A percentile compares a stretch with the other conserved stretches of the same genome.
Evolutionary conservation across 2,113 vertebrate genomes (phyloP).

Genomic region (Microcebus lehilahytsara): DNA sequence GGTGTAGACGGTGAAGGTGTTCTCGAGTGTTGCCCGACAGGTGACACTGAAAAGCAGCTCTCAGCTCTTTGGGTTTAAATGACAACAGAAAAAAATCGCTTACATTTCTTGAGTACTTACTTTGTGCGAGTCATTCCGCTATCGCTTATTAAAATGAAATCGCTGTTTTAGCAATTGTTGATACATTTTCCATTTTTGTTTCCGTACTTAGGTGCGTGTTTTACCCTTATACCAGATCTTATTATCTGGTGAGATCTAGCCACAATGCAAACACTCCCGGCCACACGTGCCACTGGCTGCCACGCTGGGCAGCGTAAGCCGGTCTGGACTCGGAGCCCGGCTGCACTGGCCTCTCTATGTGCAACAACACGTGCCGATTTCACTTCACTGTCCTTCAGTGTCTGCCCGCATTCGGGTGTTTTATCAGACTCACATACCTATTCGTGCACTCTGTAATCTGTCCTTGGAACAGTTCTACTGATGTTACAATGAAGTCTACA

Average conservation of each 20-base stretch:
- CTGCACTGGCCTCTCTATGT: not conserved
- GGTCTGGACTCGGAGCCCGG: not conserved
- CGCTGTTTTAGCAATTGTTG: not conserved
- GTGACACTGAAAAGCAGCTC: not conserved
- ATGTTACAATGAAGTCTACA: not conserved
- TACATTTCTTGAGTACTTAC: not conserved
- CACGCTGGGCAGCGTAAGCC: not conserved
- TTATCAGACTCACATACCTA: not conserved
- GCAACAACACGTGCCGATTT: not conserved
- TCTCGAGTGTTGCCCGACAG: not conserved
- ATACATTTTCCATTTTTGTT: not conserved
- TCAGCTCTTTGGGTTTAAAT: not conserved
- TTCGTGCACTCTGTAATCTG: not conserved
- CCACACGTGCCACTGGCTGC: rapidly evolving
- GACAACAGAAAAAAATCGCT: not conserved
- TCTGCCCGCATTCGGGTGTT: not conserved
- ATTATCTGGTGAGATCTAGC: too few species aligned
- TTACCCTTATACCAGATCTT: not conserved
- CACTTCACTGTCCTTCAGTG: not conserved
- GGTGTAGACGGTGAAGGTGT: not conserved
- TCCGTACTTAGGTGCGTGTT: not conserved
- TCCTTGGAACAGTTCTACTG: not conserved
- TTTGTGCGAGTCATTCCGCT: not conserved
- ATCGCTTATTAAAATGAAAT: not conserved
- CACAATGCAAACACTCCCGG: not conserved